Conservation (phyloP, 2,113 vertebrate species). For the Perca fluviatilis region DNA sequence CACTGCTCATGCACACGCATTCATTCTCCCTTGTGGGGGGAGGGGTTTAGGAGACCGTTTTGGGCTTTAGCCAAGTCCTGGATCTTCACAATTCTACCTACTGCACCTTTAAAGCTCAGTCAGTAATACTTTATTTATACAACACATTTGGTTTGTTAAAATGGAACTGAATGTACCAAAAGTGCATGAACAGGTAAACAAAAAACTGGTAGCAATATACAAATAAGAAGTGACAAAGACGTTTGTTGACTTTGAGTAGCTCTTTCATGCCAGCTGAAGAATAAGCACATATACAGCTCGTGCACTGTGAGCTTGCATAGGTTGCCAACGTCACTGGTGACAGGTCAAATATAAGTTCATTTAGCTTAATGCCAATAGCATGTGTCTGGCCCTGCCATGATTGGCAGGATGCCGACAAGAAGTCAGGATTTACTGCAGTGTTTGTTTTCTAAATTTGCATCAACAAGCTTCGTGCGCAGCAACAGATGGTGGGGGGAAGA, state of each 20-base stretch:
- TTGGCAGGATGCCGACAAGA: constrained; percentile 40
- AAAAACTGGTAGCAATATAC: not conserved
- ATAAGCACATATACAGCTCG: not conserved
- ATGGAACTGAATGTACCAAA: not conserved
- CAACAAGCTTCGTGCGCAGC: constrained; percentile 39
- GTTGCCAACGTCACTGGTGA: not conserved
- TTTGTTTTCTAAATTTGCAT: constrained; percentile 59
- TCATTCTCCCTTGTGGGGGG: too few relatives aligned
- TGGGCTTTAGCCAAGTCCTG: too few relatives aligned
- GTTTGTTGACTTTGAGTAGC: not conserved
- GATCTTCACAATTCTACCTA: too few relatives aligned
- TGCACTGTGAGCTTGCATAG: not conserved
- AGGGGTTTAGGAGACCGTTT: too few relatives aligned
- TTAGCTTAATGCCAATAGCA: constrained; percentile 17
- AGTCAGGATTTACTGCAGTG: constrained; percentile 52
- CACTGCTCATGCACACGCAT: too few relatives aligned
- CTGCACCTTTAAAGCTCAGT: not conserved
- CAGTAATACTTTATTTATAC: constrained; percentile 1
- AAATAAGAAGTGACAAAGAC: not conserved
- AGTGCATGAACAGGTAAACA: not conserved
- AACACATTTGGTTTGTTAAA: not conserved
- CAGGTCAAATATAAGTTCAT: constrained; percentile 29
- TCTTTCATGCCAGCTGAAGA: not conserved
- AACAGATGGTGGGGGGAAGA: constrained; percentile 38
- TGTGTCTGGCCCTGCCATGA: constrained; percentile 12